Evolutionary conservation across 2,113 vertebrate genomes (phyloP).

Genomic region (Halcyon senegalensis): DNA sequence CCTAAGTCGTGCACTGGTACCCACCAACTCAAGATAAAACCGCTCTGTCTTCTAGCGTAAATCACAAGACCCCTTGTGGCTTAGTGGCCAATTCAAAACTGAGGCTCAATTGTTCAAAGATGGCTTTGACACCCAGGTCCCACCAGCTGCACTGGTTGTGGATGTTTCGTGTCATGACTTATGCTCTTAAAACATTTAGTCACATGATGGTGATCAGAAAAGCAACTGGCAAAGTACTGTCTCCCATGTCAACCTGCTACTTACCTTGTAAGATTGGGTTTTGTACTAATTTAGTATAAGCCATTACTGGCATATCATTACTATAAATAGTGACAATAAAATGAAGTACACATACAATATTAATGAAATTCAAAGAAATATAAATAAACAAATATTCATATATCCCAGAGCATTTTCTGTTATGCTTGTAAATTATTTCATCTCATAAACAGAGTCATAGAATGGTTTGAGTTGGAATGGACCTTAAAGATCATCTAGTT

Average conservation of each 20-base stretch:
- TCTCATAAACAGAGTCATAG: neutral
- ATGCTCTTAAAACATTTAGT: neutral
- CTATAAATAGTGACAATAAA: neutral
- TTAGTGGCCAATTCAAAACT: neutral
- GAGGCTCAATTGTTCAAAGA: neutral
- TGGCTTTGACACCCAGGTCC: neutral
- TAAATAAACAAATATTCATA: neutral
- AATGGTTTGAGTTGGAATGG: no score
- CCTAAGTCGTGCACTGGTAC: neutral
- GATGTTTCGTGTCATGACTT: neutral
- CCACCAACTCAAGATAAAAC: fast-evolving
- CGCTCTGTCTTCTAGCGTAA: neutral
- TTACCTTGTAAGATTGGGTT: neutral
- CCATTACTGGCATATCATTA: neutral
- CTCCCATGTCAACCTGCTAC: neutral
- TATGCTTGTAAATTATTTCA: neutral
- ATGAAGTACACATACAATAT: neutral
- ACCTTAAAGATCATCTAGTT: no score
- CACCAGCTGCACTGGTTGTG: neutral
- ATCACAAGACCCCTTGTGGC: neutral
- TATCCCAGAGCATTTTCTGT: neutral
- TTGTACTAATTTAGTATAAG: neutral
- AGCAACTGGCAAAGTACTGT: neutral
- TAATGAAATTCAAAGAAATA: neutral
- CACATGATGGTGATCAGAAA: neutral